Conservation (phyloP, 2,113 vertebrate species). For the Eclectus roratus region DNA sequence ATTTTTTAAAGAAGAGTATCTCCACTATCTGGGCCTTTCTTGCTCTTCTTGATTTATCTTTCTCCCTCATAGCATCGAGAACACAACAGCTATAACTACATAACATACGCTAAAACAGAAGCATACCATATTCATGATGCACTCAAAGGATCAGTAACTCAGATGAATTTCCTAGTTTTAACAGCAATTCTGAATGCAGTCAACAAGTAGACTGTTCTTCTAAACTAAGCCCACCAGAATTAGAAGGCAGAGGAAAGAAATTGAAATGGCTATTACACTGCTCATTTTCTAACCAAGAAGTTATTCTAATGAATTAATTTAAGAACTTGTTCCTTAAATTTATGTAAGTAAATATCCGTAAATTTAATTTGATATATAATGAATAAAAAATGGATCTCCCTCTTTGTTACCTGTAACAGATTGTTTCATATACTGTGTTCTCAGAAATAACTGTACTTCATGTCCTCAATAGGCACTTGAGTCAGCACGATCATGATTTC, state of each 20-base stretch:
- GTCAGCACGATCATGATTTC: background rate
- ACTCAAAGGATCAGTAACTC: background rate
- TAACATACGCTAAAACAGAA: background rate
- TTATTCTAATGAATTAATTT: background rate
- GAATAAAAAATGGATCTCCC: background rate
- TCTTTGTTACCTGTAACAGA: background rate
- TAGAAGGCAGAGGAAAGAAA: background rate
- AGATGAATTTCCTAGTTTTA: background rate
- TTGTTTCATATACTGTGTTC: background rate
- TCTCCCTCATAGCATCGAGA: background rate
- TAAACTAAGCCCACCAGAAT: background rate
- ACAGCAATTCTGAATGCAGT: background rate
- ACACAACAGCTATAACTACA: background rate
- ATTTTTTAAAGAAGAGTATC: background rate
- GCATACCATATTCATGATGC: background rate
- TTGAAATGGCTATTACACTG: background rate
- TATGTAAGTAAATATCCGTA: background rate
- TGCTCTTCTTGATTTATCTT: background rate
- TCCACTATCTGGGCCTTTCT: background rate
- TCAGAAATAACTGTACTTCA: constrained; percentile 9
- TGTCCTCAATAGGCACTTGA: background rate
- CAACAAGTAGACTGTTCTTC: background rate
- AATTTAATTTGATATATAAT: background rate
- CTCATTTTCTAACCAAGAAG: background rate
- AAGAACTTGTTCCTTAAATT: background rate